Conservation (phyloP, 2,113 vertebrate species). For the Phaethon lepturus region DNA sequence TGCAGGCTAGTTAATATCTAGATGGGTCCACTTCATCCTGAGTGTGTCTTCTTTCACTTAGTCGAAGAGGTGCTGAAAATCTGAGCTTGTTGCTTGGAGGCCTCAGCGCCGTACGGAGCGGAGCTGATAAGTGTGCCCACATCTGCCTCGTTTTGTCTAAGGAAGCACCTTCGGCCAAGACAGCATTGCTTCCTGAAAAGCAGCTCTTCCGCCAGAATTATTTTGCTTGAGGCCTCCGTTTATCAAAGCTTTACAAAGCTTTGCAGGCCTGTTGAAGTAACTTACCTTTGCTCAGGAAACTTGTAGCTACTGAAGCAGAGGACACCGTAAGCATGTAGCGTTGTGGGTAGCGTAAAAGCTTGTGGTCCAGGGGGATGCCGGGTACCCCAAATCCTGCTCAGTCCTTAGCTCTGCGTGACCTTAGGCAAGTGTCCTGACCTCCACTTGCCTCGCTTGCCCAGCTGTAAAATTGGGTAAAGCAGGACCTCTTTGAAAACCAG, state of each 20-base stretch:
- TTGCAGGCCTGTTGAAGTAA: background rate
- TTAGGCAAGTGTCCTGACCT: background rate
- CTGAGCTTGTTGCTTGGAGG: background rate
- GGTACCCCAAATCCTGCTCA: background rate
- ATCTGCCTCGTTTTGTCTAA: background rate
- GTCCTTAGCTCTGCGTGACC: background rate
- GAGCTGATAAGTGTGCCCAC: background rate
- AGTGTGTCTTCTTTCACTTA: background rate
- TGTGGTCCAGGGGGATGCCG: background rate
- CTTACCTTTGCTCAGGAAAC: background rate
- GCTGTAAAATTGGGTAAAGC: background rate
- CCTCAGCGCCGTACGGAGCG: background rate
- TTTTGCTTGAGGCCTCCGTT: background rate
- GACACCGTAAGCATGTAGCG: background rate
- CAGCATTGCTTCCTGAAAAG: background rate
- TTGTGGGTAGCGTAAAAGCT: background rate
- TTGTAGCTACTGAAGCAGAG: background rate
- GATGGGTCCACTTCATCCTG: background rate
- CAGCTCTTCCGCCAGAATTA: accelerated
- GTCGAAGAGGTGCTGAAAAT: background rate
- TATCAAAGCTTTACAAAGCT: background rate
- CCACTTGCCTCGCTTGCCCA: background rate
- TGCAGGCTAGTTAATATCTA: background rate
- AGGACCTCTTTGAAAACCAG: background rate
- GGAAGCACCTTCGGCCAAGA: background rate